phyloP scores from a whole-genome alignment of 2,797 vertebrate species.

The Craterocephalus amniculus region DNA sequence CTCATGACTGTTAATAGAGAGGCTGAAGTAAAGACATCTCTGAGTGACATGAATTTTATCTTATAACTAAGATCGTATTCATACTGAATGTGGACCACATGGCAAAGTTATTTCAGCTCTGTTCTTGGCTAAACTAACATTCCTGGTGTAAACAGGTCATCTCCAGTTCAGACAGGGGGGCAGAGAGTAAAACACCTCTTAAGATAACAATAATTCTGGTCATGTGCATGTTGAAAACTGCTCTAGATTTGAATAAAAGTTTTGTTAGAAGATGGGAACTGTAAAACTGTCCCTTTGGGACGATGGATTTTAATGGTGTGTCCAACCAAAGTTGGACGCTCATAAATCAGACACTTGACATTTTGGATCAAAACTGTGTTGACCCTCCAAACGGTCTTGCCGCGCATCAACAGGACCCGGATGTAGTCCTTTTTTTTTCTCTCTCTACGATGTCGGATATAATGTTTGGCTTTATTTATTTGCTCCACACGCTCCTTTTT shows the following conservation, averaged over 20 bases:
- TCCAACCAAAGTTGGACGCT: too few relatives aligned
- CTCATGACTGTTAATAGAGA: background rate
- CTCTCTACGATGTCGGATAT: too few relatives aligned
- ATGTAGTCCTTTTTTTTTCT: too few relatives aligned
- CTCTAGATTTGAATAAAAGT: background rate
- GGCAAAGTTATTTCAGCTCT: background rate
- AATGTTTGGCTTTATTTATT: too few relatives aligned
- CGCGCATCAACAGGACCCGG: too few relatives aligned
- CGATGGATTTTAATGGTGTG: too few relatives aligned
- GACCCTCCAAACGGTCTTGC: too few relatives aligned
- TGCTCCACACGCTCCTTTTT: too few relatives aligned
- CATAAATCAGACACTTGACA: too few relatives aligned
- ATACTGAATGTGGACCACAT: background rate
- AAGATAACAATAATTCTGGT: background rate
- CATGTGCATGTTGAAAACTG: background rate
- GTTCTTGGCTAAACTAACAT: background rate
- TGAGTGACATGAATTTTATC: background rate
- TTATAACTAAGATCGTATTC: background rate
- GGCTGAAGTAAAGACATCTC: background rate
- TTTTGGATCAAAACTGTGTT: too few relatives aligned
- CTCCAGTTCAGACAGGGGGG: background rate
- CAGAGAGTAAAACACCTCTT: background rate
- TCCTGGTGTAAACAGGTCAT: background rate
- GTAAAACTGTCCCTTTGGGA: background rate
- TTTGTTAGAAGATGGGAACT: background rate